Conservation (phyloP, 2,113 vertebrate genomes). For the Pholis gunnellus region DNA sequence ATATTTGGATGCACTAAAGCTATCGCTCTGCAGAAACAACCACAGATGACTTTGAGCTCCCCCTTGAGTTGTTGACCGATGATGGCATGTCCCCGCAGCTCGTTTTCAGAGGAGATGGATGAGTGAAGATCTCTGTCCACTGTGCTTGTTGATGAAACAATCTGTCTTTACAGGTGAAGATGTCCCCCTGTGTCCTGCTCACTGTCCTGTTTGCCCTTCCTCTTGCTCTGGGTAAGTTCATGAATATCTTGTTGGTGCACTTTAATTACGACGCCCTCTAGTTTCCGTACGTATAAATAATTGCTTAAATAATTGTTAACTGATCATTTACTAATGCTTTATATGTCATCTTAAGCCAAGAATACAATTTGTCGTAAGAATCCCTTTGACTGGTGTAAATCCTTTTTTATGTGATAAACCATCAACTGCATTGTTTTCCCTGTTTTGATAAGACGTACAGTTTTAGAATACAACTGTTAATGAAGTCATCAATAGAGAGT, state of each 20-base stretch:
- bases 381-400: neutral
- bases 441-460: neutral
- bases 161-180: slow-evolving; percentile 60
- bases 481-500: neutral
- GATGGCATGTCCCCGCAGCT: neutral
- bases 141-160: slow-evolving; percentile 30
- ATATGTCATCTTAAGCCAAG: neutral
- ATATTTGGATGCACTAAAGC: neutral
- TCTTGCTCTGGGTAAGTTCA: slow-evolving; percentile 59
- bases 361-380: neutral
- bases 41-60: neutral
- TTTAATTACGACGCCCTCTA: neutral
- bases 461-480: neutral
- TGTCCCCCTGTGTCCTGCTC: slow-evolving; percentile 58
- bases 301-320: neutral
- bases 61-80: slow-evolving; percentile 6
- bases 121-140: slow-evolving; percentile 24
- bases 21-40: neutral
- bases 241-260: neutral
- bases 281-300: neutral
- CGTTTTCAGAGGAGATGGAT: slow-evolving; percentile 32
- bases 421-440: neutral
- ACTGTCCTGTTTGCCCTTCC: slow-evolving; percentile 49
- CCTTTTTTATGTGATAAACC: neutral
- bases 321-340: neutral